These are phyloP conservation scores for Saguinus midas DNA, from an alignment of 2,113 vertebrate genomes.

Conservation along the genomic window DNA sequence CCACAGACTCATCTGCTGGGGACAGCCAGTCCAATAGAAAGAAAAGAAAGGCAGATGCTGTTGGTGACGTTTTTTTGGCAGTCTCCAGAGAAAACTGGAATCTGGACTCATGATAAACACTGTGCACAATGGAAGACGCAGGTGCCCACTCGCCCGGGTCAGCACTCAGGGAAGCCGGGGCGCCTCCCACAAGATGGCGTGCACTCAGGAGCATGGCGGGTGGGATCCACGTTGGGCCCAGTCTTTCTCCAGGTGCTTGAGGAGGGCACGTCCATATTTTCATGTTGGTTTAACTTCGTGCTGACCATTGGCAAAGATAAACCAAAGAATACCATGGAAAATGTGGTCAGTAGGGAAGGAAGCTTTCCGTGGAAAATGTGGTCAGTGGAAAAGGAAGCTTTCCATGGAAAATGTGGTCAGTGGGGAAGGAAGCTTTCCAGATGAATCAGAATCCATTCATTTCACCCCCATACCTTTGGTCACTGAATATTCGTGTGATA, in stretches of 20 bases:
- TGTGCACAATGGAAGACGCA: accelerated
- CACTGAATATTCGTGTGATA: neutral
- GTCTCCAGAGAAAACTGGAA: neutral
- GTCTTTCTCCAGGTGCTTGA: accelerated
- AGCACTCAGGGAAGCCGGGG: accelerated
- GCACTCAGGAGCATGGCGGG: accelerated
- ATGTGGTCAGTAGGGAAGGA: accelerated
- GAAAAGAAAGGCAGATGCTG: neutral
- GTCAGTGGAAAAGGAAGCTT: neutral
- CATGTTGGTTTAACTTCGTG: accelerated
- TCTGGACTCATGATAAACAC: neutral
- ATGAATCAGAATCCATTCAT: neutral
- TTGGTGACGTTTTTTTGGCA: neutral
- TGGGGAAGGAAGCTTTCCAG: no score
- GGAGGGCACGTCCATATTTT: accelerated
- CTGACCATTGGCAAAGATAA: neutral
- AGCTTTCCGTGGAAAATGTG: accelerated
- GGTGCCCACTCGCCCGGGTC: accelerated
- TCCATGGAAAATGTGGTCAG: accelerated
- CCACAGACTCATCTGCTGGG: neutral
- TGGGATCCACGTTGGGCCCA: accelerated
- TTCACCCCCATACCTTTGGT: neutral
- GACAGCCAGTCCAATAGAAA: neutral
- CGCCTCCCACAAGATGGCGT: accelerated
- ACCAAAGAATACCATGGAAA: neutral